These are phyloP conservation scores for Uria lomvia DNA, from an alignment of 2,113 vertebrate genomes.

Conservation along the genomic window DNA sequence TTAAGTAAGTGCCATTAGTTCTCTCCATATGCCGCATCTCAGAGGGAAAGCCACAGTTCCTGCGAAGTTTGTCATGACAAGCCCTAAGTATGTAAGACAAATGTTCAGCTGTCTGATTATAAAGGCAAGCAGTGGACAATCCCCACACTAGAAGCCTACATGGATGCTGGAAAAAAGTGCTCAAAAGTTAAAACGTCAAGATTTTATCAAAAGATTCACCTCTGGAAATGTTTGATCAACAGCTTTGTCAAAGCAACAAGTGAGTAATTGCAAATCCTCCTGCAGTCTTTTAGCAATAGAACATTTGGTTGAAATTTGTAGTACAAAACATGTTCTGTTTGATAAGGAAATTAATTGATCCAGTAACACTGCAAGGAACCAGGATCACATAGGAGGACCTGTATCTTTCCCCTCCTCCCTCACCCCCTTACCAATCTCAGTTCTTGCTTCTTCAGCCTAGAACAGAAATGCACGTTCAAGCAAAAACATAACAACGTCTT, in stretches of 20 bases:
- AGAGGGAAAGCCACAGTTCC: neutral
- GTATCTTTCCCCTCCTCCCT: neutral
- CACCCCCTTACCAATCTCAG: neutral
- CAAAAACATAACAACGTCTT: neutral
- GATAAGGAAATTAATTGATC: neutral
- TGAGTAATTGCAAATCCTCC: neutral
- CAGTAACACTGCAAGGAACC: neutral
- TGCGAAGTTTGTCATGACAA: neutral
- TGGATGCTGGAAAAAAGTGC: neutral
- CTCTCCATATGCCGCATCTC: neutral
- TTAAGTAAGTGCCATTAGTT: neutral
- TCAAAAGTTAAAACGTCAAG: neutral
- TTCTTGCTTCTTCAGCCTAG: neutral
- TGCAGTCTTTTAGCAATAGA: neutral
- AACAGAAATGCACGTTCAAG: neutral
- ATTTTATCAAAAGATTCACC: neutral
- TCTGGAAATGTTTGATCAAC: neutral
- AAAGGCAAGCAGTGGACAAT: neutral
- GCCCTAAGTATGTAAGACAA: neutral
- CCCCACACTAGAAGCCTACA: neutral
- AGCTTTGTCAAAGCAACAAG: neutral
- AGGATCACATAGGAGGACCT: neutral
- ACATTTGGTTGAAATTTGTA: neutral
- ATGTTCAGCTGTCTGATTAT: neutral
- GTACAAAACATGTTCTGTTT: neutral